Conservation (phyloP, 2,888 invertebrate genomes). For the Andrena bucephala region DNA sequence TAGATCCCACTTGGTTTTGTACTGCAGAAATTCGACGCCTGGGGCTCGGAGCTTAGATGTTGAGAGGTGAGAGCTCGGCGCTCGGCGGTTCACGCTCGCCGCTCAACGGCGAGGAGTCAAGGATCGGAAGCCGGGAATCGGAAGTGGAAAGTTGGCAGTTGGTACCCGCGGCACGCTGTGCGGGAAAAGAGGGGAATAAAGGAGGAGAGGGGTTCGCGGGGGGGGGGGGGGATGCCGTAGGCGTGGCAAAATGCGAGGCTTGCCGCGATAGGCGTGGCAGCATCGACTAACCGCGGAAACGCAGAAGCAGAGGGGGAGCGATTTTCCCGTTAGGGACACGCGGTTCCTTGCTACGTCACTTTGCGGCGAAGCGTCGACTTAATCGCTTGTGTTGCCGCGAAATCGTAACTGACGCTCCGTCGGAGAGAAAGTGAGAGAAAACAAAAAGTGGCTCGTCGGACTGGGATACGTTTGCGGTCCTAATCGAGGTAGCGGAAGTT, state of each 20-base stretch:
- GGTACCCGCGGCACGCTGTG: constrained; percentile 5
- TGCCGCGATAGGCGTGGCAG: constrained; percentile 69
- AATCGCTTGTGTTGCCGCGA: constrained; percentile 65
- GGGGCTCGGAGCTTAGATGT: neutral
- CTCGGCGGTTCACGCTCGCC: neutral
- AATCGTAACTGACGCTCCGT: constrained; percentile 37
- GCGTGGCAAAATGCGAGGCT: constrained; percentile 68
- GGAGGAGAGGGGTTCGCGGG: no score
- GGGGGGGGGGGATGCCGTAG: constrained; percentile 53
- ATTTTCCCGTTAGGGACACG: constrained; percentile 67
- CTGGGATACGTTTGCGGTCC: neutral
- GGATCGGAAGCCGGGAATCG: constrained; percentile 11
- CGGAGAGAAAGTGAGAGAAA: neutral
- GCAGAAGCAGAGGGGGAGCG: constrained; percentile 54
- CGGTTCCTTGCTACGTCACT: constrained; percentile 77
- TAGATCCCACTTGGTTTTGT: constrained; percentile 16
- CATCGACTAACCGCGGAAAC: constrained; percentile 64
- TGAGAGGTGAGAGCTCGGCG: neutral
- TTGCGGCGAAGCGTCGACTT: constrained; percentile 76
- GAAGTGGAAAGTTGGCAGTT: constrained; percentile 8
- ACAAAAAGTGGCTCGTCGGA: neutral
- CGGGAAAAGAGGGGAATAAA: constrained; percentile 34
- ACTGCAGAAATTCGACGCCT: constrained; percentile 25
- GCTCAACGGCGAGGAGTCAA: neutral
- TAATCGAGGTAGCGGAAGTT: neutral